Conservation (phyloP, 2,113 vertebrate species). For the Barbus barbus region DNA sequence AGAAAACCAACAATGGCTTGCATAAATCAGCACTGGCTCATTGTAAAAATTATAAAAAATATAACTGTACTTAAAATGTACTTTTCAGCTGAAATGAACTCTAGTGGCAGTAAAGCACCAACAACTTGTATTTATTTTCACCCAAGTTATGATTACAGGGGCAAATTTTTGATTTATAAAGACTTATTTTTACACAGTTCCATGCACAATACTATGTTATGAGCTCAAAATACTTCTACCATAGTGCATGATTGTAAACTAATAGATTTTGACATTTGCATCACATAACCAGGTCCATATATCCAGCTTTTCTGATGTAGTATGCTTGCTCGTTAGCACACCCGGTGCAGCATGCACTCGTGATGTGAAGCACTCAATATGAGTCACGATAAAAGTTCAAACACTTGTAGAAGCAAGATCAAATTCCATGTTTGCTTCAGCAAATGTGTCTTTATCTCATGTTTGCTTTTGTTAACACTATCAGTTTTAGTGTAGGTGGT, state of each 20-base stretch:
- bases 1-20: neutral
- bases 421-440: neutral
- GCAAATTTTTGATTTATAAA: neutral
- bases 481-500: neutral
- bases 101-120: neutral
- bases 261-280: neutral
- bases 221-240: neutral
- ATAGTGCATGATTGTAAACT: too few species aligned
- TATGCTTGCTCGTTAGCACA: neutral
- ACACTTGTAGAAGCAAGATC: neutral
- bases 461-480: neutral
- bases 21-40: neutral
- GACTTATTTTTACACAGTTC: neutral
- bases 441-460: neutral
- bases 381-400: neutral
- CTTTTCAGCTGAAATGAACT: neutral
- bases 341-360: neutral
- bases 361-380: too few species aligned
- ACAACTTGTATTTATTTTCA: neutral
- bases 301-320: neutral
- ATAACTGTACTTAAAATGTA: too few species aligned
- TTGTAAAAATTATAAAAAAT: too few species aligned
- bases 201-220: neutral
- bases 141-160: neutral
- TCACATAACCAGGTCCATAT: neutral